Conservation (phyloP, 2,113 vertebrate species). For the Rissa tridactyla region DNA sequence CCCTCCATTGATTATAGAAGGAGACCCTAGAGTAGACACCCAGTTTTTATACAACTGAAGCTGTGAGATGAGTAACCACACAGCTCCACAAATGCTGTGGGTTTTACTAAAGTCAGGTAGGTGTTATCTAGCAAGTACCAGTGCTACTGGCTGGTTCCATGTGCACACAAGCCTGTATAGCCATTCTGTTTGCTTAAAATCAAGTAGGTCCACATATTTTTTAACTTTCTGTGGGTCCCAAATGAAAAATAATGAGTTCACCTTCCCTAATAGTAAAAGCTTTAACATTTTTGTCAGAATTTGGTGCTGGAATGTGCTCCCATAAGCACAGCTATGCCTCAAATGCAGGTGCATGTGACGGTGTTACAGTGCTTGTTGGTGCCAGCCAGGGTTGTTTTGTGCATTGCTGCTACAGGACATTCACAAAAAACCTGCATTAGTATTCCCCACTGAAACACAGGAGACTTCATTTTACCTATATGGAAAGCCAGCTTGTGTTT, state of each 20-base stretch:
- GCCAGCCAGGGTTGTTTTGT: neutral
- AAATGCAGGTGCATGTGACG: neutral
- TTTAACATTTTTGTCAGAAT: conserved; percentile 28
- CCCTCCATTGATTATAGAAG: neutral
- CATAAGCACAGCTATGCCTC: neutral
- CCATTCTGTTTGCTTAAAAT: neutral
- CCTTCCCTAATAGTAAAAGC: neutral
- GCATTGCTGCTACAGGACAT: neutral
- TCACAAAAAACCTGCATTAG: neutral
- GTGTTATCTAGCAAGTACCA: neutral
- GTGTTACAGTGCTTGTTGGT: neutral
- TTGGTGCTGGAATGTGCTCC: neutral
- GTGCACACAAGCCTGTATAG: neutral
- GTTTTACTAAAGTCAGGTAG: neutral
- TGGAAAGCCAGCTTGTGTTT: neutral
- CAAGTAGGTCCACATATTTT: neutral
- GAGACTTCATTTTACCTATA: neutral
- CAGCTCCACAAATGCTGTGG: neutral
- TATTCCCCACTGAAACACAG: neutral
- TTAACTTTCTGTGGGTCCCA: neutral
- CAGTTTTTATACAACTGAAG: neutral
- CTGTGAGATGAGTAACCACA: neutral
- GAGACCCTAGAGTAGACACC: neutral
- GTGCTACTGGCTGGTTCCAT: neutral
- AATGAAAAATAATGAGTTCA: neutral